Conservation (phyloP, 1,140 invertebrate species). For the Psix sp. region DNA sequence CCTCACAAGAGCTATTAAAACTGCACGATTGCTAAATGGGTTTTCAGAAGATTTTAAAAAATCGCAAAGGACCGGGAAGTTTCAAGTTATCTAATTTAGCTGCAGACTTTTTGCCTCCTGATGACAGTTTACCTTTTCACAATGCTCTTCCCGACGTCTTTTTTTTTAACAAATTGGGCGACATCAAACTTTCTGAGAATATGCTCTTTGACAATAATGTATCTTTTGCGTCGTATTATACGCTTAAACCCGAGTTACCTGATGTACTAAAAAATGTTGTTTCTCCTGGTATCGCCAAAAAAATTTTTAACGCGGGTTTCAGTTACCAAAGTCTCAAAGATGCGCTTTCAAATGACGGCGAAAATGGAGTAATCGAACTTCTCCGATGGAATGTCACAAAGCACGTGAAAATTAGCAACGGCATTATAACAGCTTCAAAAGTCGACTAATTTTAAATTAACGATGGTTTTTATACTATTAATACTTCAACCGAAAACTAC, state of each 20-base stretch:
- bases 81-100: conserved; percentile 21
- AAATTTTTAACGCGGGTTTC: background rate
- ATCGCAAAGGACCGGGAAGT: conserved; percentile 8
- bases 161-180: conserved; percentile 14
- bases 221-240: conserved; percentile 3
- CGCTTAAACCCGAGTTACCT: background rate
- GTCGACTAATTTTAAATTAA: too few relatives aligned
- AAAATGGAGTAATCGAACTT: too few relatives aligned
- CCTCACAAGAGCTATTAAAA: conserved; percentile 11
- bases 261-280: conserved; percentile 1
- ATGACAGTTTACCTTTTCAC: conserved; percentile 8
- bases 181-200: background rate
- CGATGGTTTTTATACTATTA: too few relatives aligned
- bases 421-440: too few relatives aligned
- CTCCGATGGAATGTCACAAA: too few relatives aligned
- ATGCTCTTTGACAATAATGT: background rate
- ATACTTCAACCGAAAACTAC: too few relatives aligned
- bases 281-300: background rate
- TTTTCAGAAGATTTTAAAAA: conserved; percentile 15
- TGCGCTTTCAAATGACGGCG: background rate
- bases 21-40: background rate
- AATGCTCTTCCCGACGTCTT: conserved; percentile 11
- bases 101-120: conserved; percentile 8
- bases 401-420: too few relatives aligned
- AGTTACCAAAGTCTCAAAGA: background rate